These are phyloP conservation scores for Thereva nobilitata DNA, from an alignment of 2,888 invertebrate species.

Conservation along the genomic window DNA sequence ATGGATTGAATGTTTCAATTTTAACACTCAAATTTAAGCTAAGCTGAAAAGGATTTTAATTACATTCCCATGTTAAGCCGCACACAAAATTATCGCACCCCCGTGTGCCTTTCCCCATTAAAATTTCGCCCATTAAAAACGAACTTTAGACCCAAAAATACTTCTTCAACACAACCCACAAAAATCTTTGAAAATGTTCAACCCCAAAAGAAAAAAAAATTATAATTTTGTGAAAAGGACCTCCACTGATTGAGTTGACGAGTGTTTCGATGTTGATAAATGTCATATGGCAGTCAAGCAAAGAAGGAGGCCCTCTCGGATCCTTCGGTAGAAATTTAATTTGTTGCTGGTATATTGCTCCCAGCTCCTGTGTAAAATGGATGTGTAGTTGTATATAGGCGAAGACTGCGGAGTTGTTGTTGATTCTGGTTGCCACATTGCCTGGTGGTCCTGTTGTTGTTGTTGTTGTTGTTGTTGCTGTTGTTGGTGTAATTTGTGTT, in stretches of 20 bases:
- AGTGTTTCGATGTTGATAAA: conserved; percentile 34
- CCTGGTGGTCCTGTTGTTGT: conserved; percentile 13
- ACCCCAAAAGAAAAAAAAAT: too few relatives aligned
- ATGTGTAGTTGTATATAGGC: too few relatives aligned
- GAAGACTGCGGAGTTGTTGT: too few relatives aligned
- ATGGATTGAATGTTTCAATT: too few relatives aligned
- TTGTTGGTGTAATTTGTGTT: conserved; percentile 26
- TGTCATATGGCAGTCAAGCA: conserved; percentile 1
- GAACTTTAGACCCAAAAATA: conserved; percentile 1
- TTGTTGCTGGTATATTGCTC: conserved; percentile 10
- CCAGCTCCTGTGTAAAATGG: too few relatives aligned
- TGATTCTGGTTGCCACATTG: too few relatives aligned
- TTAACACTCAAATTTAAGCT: background rate
- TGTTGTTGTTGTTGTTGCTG: conserved; percentile 11
- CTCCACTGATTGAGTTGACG: conserved; percentile 24
- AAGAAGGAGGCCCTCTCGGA: background rate
- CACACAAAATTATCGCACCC: conserved; percentile 4
- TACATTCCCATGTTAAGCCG: conserved; percentile 1
- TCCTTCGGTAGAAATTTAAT: conserved; percentile 24
- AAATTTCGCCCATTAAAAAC: conserved; percentile 11
- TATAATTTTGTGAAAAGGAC: too few relatives aligned
- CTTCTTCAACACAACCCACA: background rate
- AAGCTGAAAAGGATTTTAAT: conserved; percentile 27
- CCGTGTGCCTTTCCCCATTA: background rate
- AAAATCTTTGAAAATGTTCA: too few relatives aligned